Base-by-base conservation (phyloP, 2,888 invertebrate genomes). In the Rapana venosa region DNA sequence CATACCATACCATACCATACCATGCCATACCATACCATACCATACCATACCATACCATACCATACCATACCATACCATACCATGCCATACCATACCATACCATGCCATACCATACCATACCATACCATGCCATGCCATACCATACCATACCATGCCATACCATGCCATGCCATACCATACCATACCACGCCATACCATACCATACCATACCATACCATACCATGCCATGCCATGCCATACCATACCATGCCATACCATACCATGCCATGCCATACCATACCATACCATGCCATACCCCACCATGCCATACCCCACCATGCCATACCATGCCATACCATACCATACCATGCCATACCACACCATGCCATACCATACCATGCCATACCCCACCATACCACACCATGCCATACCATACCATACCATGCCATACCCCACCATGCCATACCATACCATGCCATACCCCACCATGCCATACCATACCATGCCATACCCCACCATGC, bases 391-490 rank as follows among this genome's bases (percentile, higher is more conserved):
- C 74, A 74, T 26, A 74, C 74, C 74, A 74, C 6, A 74, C 74
- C 74, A 74, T 74, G 22, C 74, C 74, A 74, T 74, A 74, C 74
- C 74, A 74, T 74, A 74, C 74, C 74, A 26, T 74, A 74, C 74
- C 74, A 74, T 74, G 22, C 74, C 74, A 74, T 74, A 74, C 74
- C 74, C 11, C 22, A 74, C 74, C 74, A 74, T 74, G 22, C 74
- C 74, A 26, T 74, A 74, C 74, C 74, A 26, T 79, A 79, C 79
- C 79, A 79, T 30, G 32, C 32, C 13, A 35, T 79, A 79, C 79
- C 30, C 22, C 20, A 35, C 79, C 30, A 79, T 32, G 32, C 74
- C 79, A 30, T 79, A 79, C 35, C 79, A 32, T 32, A 79, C 79
- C 79, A 20, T 79, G 32, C 79, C 79, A 79, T 79, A 79, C 32